These are phyloP conservation scores for Meiosimyza decipiens DNA, from an alignment of 2,888 invertebrate genomes.

Conservation along the genomic window DNA sequence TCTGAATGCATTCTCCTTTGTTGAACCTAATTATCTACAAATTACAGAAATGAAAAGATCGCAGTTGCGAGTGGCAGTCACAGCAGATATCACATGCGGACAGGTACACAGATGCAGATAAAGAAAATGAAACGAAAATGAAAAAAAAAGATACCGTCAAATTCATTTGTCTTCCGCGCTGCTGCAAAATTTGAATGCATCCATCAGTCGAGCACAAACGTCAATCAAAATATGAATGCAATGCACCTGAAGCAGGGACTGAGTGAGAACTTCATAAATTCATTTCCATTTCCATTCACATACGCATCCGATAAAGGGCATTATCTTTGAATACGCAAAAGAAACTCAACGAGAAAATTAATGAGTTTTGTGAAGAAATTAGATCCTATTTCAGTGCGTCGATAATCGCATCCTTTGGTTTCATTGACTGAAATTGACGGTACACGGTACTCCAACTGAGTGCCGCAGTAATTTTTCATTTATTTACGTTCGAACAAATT, in stretches of 20 bases:
- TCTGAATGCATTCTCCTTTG: conserved; percentile 54
- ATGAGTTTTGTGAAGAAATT: conserved; percentile 54
- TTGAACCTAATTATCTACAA: conserved; percentile 60
- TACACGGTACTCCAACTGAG: conserved; percentile 28
- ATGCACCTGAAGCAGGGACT: conserved; percentile 11
- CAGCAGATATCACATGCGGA: conserved; percentile 9
- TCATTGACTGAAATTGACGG: conserved; percentile 13
- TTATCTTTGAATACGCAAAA: too few species aligned
- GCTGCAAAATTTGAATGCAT: conserved; percentile 33
- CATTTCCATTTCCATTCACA: conserved; percentile 39
- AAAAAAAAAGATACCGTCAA: conserved; percentile 34
- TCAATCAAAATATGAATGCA: conserved; percentile 48
- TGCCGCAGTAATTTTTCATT: conserved; percentile 46
- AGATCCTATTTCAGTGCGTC: conserved; percentile 55
- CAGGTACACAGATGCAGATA: neutral
- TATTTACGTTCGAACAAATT: conserved; percentile 38
- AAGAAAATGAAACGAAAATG: too few species aligned
- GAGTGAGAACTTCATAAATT: conserved; percentile 43
- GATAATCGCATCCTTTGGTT: neutral
- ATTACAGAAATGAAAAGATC: conserved; percentile 52
- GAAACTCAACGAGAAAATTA: neutral
- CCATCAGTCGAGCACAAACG: conserved; percentile 44
- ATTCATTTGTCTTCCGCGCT: conserved; percentile 54
- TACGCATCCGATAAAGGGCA: too few species aligned
- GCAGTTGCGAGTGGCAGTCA: conserved; percentile 19